Evolutionary conservation across 2,888 invertebrate genomes (phyloP), one percentile per base, ranked within the genome.

Genomic region (Lottia scabra): DNA sequence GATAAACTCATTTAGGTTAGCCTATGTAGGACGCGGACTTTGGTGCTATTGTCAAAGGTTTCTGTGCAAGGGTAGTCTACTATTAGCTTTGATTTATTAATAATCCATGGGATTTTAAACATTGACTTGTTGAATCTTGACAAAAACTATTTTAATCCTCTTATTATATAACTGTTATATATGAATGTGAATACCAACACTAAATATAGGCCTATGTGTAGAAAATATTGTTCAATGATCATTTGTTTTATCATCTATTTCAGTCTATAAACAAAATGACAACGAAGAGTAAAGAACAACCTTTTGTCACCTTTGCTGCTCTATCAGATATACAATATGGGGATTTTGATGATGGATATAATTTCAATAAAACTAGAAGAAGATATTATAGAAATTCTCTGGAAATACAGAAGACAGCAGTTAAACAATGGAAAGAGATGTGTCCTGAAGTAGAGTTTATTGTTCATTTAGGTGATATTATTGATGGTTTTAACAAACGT

Each of bases 241-340:
- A 38, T 8, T 38, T 8, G 10, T 1, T 38, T 8, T 10, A 38
- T 38, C 10, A 56, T 56, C 23, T 16, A 56, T 56, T 56, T 56
- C 56, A 56, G 56, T 10, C 23, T 13, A 23, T 56, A 23, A 56
- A 56, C 19, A 56, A 56, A 56, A 56, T 56, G 56, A 23, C 56
- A 19, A 56, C 56, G 19, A 12, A 27, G 13, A 26, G 5, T 15
- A 70, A 63, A 44, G 5, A 38, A 1, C 56, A 68, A 3, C 73
- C 72, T n/a, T 70, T 79, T 10, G 68, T 84, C 15, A 71, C 80
- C 15, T 88, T 90, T 84, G 90, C 90, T 27, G 79, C 89, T 12
- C 79, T 90, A 16, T 85, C 89, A 12, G 90, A 90, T 80, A 83
- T 90, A 2, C 90, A 90, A 73, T 90, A 90, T 81, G 89, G 89